Evolutionary conservation across 2,113 vertebrate species (phyloP).

Genomic region (Rissa tridactyla): DNA sequence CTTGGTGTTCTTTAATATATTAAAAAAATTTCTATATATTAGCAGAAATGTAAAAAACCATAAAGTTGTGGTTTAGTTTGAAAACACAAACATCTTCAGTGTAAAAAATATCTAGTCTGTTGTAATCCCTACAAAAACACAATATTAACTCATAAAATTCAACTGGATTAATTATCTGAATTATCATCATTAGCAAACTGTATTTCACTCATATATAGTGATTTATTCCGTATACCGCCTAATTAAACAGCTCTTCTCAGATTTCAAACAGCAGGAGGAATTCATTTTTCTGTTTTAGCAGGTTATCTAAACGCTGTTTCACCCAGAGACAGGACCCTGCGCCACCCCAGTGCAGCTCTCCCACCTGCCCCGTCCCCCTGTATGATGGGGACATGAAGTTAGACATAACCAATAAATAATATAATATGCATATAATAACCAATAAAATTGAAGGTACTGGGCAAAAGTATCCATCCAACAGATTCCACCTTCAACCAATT

Average conservation of each 20-base stretch:
- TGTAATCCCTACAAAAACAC: neutral
- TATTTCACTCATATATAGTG: neutral
- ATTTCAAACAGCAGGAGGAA: neutral
- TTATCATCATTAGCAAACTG: neutral
- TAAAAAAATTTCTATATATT: neutral
- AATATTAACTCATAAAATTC: neutral
- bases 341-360: neutral
- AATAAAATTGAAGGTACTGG: neutral
- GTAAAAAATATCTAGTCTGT: neutral
- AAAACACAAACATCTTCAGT: neutral
- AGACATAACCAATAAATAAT: neutral
- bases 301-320: neutral
- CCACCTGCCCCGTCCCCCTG: fast-evolving
- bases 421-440: neutral
- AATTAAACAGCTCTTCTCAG: neutral
- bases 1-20: neutral
- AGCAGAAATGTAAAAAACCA: neutral
- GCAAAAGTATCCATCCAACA: neutral
- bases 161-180: neutral
- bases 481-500: neutral
- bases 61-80: neutral
- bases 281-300: neutral
- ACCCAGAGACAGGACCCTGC: fast-evolving
- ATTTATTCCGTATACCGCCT: neutral
- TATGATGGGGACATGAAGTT: fast-evolving